Evolutionary conservation across 2,113 vertebrate species (phyloP).

Genomic region (Antennarius striatus): DNA sequence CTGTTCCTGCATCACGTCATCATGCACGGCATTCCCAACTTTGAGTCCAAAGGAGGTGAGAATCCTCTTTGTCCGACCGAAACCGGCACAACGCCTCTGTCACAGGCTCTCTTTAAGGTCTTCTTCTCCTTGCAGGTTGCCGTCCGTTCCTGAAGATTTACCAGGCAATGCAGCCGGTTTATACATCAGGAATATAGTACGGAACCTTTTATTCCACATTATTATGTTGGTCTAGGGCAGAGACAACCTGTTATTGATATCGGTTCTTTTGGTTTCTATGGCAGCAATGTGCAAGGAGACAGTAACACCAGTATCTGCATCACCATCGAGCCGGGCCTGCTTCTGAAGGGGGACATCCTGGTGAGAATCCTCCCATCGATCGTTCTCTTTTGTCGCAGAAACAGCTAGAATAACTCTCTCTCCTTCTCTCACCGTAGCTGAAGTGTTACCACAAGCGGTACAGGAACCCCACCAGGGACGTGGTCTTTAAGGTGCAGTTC

Average conservation of each 20-base stretch:
- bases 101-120: not conserved
- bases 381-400: too few species aligned
- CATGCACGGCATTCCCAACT: slow-evolving; percentile 99
- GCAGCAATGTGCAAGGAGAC: slow-evolving; percentile 94
- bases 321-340: slow-evolving; percentile 94
- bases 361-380: slow-evolving; percentile 72
- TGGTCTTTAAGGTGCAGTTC: slow-evolving; percentile 96
- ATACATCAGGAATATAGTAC: slow-evolving; percentile 99
- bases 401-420: not conserved
- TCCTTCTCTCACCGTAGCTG: slow-evolving; percentile 73
- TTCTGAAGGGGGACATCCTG: slow-evolving; percentile 97
- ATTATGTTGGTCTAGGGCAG: slow-evolving; percentile 15
- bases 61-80: not conserved
- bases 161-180: slow-evolving; percentile 98
- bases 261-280: not conserved
- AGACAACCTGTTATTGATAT: not conserved
- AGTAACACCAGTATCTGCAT: slow-evolving; percentile 97
- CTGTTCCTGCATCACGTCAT: slow-evolving; percentile 97
- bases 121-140: slow-evolving; percentile 82
- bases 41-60: slow-evolving; percentile 95
- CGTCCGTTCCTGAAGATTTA: slow-evolving; percentile 99
- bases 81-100: not conserved
- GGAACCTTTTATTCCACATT: slow-evolving; percentile 40
- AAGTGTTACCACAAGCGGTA: slow-evolving; percentile 97
- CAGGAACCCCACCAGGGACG: slow-evolving; percentile 87